These are phyloP conservation scores for Didymodactylos carnosus DNA, from an alignment of 2,888 invertebrate species.

Conservation along the genomic window DNA sequence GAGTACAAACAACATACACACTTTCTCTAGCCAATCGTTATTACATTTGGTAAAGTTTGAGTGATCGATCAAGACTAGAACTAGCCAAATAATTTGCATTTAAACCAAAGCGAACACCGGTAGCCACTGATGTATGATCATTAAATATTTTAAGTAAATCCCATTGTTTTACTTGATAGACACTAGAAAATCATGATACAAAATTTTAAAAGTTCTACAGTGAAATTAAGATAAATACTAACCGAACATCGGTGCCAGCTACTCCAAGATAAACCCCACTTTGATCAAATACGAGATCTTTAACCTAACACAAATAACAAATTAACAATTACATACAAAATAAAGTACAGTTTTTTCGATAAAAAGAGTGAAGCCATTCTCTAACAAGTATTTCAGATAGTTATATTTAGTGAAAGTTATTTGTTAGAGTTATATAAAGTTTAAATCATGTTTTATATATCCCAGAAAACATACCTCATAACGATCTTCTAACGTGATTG, in stretches of 20 bases:
- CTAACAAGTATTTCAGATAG: too few species aligned
- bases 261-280: conserved; percentile 92
- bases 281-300: conserved; percentile 84
- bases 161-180: conserved; percentile 90
- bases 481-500: conserved; percentile 72
- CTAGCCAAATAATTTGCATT: conserved; percentile 82
- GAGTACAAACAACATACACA: too few species aligned
- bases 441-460: too few species aligned
- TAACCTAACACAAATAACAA: too few species aligned
- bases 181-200: conserved; percentile 32
- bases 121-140: conserved; percentile 87
- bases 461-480: conserved; percentile 58
- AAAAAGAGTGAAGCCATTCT: too few species aligned
- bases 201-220: too few species aligned
- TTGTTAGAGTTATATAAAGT: too few species aligned
- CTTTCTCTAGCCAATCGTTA: too few species aligned
- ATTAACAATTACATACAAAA: too few species aligned
- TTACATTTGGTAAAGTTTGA: conserved; percentile 47
- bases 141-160: conserved; percentile 66
- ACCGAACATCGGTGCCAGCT: conserved; percentile 70
- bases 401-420: too few species aligned
- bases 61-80: conserved; percentile 85
- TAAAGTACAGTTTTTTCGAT: too few species aligned
- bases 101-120: conserved; percentile 86
- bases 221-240: neutral